phyloP scores from a whole-genome alignment of 2,888 invertebrate species.

The Aphrophora alni region DNA sequence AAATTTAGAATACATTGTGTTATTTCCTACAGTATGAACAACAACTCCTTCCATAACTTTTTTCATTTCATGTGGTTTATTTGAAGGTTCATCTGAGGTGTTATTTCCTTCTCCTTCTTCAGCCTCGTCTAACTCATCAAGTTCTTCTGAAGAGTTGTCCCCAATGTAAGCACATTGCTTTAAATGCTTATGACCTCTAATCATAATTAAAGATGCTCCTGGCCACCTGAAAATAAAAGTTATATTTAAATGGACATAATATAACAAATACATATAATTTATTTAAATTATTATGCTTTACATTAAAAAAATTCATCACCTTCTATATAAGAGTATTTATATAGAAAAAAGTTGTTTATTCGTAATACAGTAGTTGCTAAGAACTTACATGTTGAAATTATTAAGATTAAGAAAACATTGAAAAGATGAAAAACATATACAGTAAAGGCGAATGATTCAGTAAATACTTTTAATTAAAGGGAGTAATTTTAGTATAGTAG shows the following conservation, averaged over 20 bases:
- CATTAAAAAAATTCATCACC: no score
- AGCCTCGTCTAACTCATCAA: slow-evolving; percentile 66
- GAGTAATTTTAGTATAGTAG: no score
- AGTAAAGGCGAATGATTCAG: no score
- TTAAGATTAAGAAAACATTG: no score
- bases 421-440: no score
- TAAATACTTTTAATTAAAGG: no score
- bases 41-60: slow-evolving; percentile 66
- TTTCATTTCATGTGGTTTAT: slow-evolving; percentile 69
- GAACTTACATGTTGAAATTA: no score
- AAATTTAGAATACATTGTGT: slow-evolving; percentile 35
- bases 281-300: no score
- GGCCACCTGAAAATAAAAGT: slow-evolving; percentile 65
- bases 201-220: slow-evolving; percentile 77
- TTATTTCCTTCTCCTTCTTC: slow-evolving; percentile 54
- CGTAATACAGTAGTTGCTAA: no score
- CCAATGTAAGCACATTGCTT: slow-evolving; percentile 83
- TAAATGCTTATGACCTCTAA: slow-evolving; percentile 76
- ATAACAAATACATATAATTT: no score
- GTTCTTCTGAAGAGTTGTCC: slow-evolving; percentile 78
- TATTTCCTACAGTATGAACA: slow-evolving; percentile 62
- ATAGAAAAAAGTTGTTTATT: no score
- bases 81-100: slow-evolving; percentile 59
- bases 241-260: not conserved
- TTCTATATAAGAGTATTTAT: no score